Evolutionary conservation across 2,888 invertebrate genomes (phyloP), one percentile per base, ranked within the genome.

Genomic region (Augochlorella aurata): DNA sequence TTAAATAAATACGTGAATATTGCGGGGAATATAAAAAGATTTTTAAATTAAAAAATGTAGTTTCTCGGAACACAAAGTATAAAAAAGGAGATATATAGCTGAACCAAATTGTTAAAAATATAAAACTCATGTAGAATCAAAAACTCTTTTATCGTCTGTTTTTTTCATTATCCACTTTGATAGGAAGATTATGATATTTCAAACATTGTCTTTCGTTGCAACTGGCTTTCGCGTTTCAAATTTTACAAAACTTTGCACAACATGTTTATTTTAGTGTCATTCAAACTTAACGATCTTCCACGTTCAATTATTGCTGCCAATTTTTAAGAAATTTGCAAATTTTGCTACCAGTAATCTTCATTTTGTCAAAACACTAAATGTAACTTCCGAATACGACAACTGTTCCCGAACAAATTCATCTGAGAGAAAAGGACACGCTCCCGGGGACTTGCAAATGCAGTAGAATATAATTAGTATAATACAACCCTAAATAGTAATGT

Each of bases 401-500:
- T 16, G 16, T 8, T 24, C 24, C 16, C 7, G 24, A 24, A 24
- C 16, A 16, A 24, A 58, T 58, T 58, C 0, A 58, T 58, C 58
- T 14, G 58, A 16, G 24, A 8, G 24, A 10, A 24, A 16, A 16
- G 16, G 14, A 8, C 58, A 58, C 16, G 16, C 24, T 24, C 2
- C 58, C 24, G 24, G 58, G 4, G 38, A 63, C 63, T 18, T 38
- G 38, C 38, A 38, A 38, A 29, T 38, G 18, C 18, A 63, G 63
- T 38, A 18, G 63, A 63, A 63, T 29, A 63, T 58, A 58, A 58
- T 58, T 58, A 58, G 58, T 24, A 63, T 8, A 63, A 18, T 63
- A 10, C 18, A 67, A 65, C 3, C 18, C 66, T 83, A 69, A 67
- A 79, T 67, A 45, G 69, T 74, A 78, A 77, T 16, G 70, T 69